Base-by-base conservation (phyloP, 2,888 invertebrate species). In the Altica lythri region DNA sequence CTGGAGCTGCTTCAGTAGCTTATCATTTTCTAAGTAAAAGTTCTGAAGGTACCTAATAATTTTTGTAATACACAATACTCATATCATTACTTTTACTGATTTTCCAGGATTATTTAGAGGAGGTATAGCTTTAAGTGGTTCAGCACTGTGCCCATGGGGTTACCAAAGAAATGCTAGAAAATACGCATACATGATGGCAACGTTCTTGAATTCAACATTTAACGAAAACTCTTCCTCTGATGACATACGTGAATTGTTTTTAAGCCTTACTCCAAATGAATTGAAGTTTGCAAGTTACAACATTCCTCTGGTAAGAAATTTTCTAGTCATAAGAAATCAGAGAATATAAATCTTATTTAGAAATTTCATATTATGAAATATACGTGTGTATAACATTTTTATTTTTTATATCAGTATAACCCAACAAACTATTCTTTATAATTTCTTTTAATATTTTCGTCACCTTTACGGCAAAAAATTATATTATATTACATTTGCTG, bases 91-190 rank as follows among this genome's bases (percentile, higher is more conserved):
- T n/a, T n/a, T n/a, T n/a, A 17, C 2, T 18, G 6, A 19, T 18
- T 18, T 38, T 18, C 4, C 12, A 65, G 65, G 65, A 29, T 44
- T 63, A 27, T 57, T 62, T 19, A 55, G 59, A 51, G 61, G 42
- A 5, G 67, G 64, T 2, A 63, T 68, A 27, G 45, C 55, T 9
- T 52, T 62, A 43, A 68, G 68, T 44, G 68, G 68, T 4, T 57
- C 64, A 1, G 54, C 60, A 8, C 16, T 68, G 12, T 56, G 53
- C 16, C 55, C 64, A 9, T 68, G 68, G 67, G 58, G 62, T 1
- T 63, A 59, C 30, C 65, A 67, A 50, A 60, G 62, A 34, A 57
- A 64, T 37, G 35, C 48, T 12, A 57, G 40, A 18, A 35, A 32
- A 8, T 35, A 45, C 13, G 53, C 53, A 6, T 57, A 53, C 27